phyloP scores from a whole-genome alignment of 2,888 invertebrate genomes.

The Andrena camellia region DNA sequence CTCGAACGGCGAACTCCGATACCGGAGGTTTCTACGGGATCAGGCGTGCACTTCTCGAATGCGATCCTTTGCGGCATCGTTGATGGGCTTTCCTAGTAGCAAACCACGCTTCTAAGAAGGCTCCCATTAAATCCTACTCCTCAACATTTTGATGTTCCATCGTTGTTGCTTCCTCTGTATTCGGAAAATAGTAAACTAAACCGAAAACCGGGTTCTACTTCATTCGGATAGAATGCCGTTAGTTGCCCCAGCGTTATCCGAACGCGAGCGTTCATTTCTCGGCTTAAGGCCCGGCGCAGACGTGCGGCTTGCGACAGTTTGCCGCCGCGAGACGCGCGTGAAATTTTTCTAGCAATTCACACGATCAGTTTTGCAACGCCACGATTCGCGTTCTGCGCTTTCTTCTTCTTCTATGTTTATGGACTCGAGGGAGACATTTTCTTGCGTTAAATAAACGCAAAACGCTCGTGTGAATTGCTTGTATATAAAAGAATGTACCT shows the following conservation, averaged over 20 bases:
- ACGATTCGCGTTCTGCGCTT: too few species aligned
- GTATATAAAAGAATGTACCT: too few species aligned
- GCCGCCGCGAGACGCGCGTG: too few species aligned
- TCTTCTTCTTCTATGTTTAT: too few species aligned
- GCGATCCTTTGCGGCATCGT: neutral
- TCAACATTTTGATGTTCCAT: neutral
- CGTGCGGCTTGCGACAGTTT: too few species aligned
- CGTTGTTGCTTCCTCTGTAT: neutral
- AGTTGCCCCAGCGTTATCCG: slow-evolving; percentile 4
- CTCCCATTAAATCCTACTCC: neutral
- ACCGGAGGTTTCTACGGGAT: neutral
- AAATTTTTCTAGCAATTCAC: too few species aligned
- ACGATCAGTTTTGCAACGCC: too few species aligned
- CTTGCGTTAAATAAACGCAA: too few species aligned
- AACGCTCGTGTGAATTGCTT: too few species aligned
- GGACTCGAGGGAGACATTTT: too few species aligned
- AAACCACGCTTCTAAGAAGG: too few species aligned
- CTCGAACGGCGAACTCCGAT: slow-evolving; percentile 23
- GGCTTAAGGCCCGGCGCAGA: too few species aligned
- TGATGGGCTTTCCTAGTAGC: neutral
- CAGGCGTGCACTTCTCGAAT: slow-evolving; percentile 11
- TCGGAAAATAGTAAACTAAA: neutral
- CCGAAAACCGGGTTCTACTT: neutral
- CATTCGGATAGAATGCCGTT: neutral
- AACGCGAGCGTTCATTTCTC: slow-evolving; percentile 18